Evolutionary conservation across 2,113 vertebrate genomes (phyloP), one percentile per base, ranked within the genome.

Genomic region (Gallinago paraguaiae): DNA sequence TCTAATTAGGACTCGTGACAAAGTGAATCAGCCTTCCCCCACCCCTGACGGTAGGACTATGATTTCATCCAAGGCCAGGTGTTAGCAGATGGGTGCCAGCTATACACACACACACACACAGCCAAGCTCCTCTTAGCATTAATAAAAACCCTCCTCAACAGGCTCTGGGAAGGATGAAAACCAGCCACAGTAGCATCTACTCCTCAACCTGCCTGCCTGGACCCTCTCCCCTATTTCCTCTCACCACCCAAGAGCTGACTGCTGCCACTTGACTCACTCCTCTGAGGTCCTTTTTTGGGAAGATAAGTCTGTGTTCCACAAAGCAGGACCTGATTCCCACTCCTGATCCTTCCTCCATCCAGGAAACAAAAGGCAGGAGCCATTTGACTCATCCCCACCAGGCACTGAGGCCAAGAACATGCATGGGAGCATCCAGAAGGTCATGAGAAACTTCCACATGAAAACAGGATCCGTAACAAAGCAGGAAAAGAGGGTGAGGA

Each of bases 61-160:
- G 96, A 88, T 56, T 93, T 90, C 94, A 93, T 74, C 76, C 11
- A 3, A 20, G 79, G n/a, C 88, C 94, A 90, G 91, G 86, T 91
- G 91, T 43, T 88, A 86, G 86, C 79, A 88, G 35, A 88, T 6
- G 16, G 67, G 76, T 88, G 95, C 93, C 94, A 95, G 86, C 82
- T 88, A 67, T 88, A 67, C 46, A 4, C 65, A 71, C 0, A 4
- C 65, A 71, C 0, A 5, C 72, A 18, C 0, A 0, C 37, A 57
- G 89, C 89, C 94, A 88, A 86, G 69, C 33, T 88, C 39, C 89
- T 93, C 89, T 33, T 53, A 45, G 76, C 50, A 7, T 50, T 33
- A 45, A 57, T 67, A 68, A 88, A 82, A 85, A 28, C 63, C 78
- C 33, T 79, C 43, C 43, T 65, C 45, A 68, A 4, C 33, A 56